Evolutionary conservation across 2,888 invertebrate species (phyloP), one percentile per base, ranked within the genome.

Genomic region (Pedicia rivosa): DNA sequence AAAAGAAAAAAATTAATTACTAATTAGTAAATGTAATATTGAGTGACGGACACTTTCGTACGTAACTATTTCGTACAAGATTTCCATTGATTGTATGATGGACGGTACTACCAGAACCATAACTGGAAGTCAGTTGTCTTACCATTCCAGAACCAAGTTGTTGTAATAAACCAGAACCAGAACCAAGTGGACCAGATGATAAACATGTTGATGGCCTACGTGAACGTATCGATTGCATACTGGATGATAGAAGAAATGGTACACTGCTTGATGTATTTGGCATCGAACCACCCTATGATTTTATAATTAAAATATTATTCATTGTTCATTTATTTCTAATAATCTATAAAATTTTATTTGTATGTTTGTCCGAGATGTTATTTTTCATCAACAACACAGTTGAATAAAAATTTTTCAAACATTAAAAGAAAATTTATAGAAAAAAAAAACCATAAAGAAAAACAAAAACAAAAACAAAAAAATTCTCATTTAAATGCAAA

Each of bases 141-240:
- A 88, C 88, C 83, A 90, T 80, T 72, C 86, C 87, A 64, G 80
- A 78, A 72, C 87, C 84, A 59, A 90, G 69, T 64, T 88, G 87
- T 56, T 88, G 87, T 48, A 90, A 66, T 43, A 90, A 65, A 46
- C 82, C 80, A 44, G 78, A 72, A 51, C 79, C 78, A 37, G 76
- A 74, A 50, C 71, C 70, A 31, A 62, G 43, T 41, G 67, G 66
- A 40, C 68, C 66, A 39, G 68, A 63, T 55, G 78, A 75, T 46
- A 79, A 64, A 52, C 77, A 76, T 54, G 80, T 66, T 52, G 81
- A 76, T 35, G 74, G 74, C 38, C 82, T 73, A 39, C 83, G 74
- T 43, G 82, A 78, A 44, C 77, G 64, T 59, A 79, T 74, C 53
- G 76, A 77, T 64, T 73, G 75, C 69, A 79, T 78, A 58, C 76